phyloP scores from a whole-genome alignment of 2,113 vertebrate genomes.

The Cricetomys ansorgei region DNA sequence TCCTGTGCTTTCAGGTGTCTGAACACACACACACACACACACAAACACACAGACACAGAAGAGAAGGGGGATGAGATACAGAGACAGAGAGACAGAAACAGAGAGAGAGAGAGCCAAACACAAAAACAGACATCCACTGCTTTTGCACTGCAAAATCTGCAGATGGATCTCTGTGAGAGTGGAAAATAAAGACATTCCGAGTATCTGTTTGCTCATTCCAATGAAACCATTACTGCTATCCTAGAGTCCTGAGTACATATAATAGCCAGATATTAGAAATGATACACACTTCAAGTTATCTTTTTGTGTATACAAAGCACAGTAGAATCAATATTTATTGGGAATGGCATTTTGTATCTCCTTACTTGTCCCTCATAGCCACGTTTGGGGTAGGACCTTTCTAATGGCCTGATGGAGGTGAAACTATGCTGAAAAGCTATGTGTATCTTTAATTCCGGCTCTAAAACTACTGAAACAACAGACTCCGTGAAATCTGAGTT shows the following conservation, averaged over 20 bases:
- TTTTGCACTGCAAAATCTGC: neutral
- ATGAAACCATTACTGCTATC: neutral
- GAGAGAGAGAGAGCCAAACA: neutral
- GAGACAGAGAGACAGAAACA: neutral
- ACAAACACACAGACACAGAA: neutral
- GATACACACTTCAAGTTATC: neutral
- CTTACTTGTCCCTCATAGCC: neutral
- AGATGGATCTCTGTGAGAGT: neutral
- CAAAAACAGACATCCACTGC: neutral
- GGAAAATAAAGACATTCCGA: neutral
- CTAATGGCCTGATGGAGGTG: neutral
- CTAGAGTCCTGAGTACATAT: neutral
- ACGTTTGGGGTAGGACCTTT: neutral
- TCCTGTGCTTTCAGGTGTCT: neutral
- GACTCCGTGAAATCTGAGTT: neutral
- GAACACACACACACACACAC: neutral
- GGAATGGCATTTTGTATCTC: neutral
- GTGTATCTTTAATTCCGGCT: neutral
- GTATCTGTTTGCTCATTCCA: neutral
- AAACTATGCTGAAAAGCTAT: neutral
- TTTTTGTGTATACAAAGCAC: neutral
- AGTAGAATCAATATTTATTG: neutral
- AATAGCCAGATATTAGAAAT: neutral
- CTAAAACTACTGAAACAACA: neutral
- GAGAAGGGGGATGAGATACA: neutral